A percentile compares a stretch with the other conserved stretches of the same genome.
These are phyloP conservation scores for Melanchra persicariae DNA, from an alignment of 2,888 invertebrate species.

Conservation along the genomic window DNA sequence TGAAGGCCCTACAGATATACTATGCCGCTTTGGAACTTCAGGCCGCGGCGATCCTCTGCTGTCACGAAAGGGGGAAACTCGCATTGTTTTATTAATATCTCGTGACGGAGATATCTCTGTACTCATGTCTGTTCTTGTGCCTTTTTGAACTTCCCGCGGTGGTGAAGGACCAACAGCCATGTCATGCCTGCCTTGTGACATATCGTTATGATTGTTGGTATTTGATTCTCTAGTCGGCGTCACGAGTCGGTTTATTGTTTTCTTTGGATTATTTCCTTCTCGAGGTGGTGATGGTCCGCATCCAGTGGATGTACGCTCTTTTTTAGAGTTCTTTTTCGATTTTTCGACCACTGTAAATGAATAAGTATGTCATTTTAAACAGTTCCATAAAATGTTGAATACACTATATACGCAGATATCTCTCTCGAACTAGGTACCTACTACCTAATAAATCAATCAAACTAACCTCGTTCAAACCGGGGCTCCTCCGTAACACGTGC, in stretches of 20 bases:
- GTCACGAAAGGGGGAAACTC: slow-evolving; percentile 72
- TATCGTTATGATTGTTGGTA: slow-evolving; percentile 60
- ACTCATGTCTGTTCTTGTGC: slow-evolving; percentile 53
- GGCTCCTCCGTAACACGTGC: slow-evolving; percentile 70
- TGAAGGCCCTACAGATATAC: slow-evolving; percentile 83
- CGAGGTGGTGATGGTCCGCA: slow-evolving; percentile 92
- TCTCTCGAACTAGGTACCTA: not conserved
- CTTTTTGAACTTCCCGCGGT: slow-evolving; percentile 76
- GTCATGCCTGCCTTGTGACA: slow-evolving; percentile 75
- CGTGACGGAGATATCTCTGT: slow-evolving; percentile 68
- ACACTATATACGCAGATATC: not conserved
- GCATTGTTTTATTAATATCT: slow-evolving; percentile 64
- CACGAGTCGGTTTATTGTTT: slow-evolving; percentile 73
- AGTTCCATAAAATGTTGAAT: too few relatives aligned
- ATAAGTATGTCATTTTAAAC: not conserved
- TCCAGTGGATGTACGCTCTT: slow-evolving; percentile 89
- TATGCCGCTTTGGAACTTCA: slow-evolving; percentile 74
- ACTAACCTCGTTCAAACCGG: slow-evolving; percentile 91
- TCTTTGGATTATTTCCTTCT: slow-evolving; percentile 76
- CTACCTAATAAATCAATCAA: too few relatives aligned
- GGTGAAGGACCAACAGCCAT: slow-evolving; percentile 86
- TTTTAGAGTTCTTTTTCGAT: slow-evolving; percentile 75
- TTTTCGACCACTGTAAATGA: slow-evolving; percentile 70
- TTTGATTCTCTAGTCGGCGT: slow-evolving; percentile 88
- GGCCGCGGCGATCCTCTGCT: slow-evolving; percentile 49